A percentile compares a stretch with the other conserved stretches of the same genome.
phyloP scores from a whole-genome alignment of 2,797 vertebrate genomes.

The Scyliorhinus canicula region DNA sequence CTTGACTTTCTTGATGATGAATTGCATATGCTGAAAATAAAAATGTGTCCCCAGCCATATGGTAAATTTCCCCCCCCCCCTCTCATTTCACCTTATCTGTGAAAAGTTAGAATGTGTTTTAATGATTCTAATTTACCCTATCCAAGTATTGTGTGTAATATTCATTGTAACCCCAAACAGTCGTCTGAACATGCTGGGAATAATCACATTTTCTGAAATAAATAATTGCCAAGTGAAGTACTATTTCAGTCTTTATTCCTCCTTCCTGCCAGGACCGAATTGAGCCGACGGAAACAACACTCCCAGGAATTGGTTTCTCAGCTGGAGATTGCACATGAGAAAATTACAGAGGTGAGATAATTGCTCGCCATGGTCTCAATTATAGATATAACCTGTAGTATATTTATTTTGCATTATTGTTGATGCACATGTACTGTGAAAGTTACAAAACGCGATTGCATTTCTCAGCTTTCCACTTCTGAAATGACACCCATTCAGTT shows the following conservation, averaged over 20 bases:
- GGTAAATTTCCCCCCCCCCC: background rate
- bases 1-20: background rate
- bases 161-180: background rate
- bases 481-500: background rate
- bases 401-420: background rate
- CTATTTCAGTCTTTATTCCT: background rate
- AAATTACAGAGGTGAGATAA: constrained; percentile 70
- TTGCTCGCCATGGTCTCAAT: constrained; percentile 34
- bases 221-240: background rate
- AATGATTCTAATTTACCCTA: background rate
- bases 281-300: constrained; percentile 76
- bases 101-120: background rate
- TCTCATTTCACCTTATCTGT: background rate
- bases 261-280: constrained; percentile 66
- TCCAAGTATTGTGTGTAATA: background rate
- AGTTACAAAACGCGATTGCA: background rate
- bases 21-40: constrained; percentile 4
- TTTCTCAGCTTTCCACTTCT: background rate
- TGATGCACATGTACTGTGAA: background rate
- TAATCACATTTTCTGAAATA: background rate
- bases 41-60: background rate
- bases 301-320: constrained; percentile 72
- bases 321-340: constrained; percentile 69
- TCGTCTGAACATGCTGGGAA: background rate
- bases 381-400: background rate